Evolutionary conservation across 2,113 vertebrate genomes (phyloP).

Genomic region (Tetrax tetrax): DNA sequence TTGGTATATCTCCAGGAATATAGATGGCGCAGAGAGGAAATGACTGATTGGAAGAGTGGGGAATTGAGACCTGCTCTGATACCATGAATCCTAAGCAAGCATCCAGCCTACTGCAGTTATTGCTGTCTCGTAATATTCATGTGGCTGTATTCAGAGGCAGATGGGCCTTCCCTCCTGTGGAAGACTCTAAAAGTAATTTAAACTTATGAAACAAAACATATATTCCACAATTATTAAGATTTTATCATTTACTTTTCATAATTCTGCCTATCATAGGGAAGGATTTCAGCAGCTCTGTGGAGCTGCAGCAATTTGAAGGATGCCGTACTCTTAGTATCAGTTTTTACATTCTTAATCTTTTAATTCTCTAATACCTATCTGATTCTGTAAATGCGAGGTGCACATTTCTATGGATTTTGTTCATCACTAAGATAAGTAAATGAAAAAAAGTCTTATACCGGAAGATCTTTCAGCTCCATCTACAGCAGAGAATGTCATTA

Average conservation of each 20-base stretch:
- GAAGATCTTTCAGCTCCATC: conserved; percentile 10
- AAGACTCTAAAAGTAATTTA: conserved; percentile 18
- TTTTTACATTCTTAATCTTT: conserved; percentile 23
- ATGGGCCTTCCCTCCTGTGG: conserved; percentile 23
- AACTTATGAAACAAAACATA: conserved; percentile 48
- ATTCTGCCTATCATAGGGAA: not conserved
- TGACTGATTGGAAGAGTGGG: not conserved
- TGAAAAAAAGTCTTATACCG: not conserved
- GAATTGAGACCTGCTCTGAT: conserved; percentile 28
- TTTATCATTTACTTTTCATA: conserved; percentile 17
- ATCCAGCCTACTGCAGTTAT: not conserved
- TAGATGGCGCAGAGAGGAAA: not conserved
- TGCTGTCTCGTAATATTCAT: not conserved
- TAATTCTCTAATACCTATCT: not conserved
- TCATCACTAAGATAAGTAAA: not conserved
- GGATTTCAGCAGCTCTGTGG: conserved; percentile 18
- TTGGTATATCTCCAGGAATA: not conserved
- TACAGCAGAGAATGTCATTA: not conserved
- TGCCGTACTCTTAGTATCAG: not conserved
- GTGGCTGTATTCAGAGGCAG: not conserved
- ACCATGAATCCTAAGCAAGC: not conserved
- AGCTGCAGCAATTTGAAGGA: not conserved
- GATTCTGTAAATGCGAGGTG: not conserved
- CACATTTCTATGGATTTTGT: not conserved
- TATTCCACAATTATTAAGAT: conserved; percentile 12